phyloP scores from a whole-genome alignment of 2,888 invertebrate species.

The Malacosoma neustria region DNA sequence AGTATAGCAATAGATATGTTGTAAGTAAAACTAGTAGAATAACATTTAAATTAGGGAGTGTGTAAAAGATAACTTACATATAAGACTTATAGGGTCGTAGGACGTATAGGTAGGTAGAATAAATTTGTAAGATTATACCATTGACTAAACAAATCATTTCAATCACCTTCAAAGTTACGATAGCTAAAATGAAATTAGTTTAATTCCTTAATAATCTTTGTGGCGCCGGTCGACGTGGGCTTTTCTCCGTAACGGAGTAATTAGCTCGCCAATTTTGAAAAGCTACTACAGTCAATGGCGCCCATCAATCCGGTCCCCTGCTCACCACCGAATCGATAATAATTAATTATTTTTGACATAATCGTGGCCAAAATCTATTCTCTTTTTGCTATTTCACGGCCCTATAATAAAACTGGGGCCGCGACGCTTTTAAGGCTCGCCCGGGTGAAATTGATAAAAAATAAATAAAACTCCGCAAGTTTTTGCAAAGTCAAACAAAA shows the following conservation, averaged over 20 bases:
- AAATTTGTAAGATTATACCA: too few species aligned
- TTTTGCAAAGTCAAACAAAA: slow-evolving; percentile 65
- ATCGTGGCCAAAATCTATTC: slow-evolving; percentile 79
- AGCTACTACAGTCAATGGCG: slow-evolving; percentile 42
- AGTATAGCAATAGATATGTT: too few species aligned
- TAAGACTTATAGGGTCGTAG: too few species aligned
- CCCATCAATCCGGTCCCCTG: slow-evolving; percentile 64
- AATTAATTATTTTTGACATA: slow-evolving; percentile 84
- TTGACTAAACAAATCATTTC: too few species aligned
- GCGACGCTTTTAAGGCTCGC: slow-evolving; percentile 58
- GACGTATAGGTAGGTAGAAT: too few species aligned
- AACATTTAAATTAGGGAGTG: too few species aligned
- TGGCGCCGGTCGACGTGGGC: slow-evolving; percentile 31
- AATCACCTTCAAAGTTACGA: not conserved
- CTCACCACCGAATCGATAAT: slow-evolving; percentile 74
- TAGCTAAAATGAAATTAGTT: slow-evolving; percentile 14
- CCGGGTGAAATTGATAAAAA: slow-evolving; percentile 70
- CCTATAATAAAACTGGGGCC: slow-evolving; percentile 69
- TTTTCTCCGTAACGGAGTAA: slow-evolving; percentile 46
- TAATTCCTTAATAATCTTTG: slow-evolving; percentile 35
- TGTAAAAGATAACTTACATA: too few species aligned
- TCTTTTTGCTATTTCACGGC: slow-evolving; percentile 81
- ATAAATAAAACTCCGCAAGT: slow-evolving; percentile 64
- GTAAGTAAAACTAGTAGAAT: too few species aligned
- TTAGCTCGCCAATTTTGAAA: slow-evolving; percentile 68